Evolutionary conservation across 2,888 invertebrate genomes (phyloP).

Genomic region (Leptopilina syphax): DNA sequence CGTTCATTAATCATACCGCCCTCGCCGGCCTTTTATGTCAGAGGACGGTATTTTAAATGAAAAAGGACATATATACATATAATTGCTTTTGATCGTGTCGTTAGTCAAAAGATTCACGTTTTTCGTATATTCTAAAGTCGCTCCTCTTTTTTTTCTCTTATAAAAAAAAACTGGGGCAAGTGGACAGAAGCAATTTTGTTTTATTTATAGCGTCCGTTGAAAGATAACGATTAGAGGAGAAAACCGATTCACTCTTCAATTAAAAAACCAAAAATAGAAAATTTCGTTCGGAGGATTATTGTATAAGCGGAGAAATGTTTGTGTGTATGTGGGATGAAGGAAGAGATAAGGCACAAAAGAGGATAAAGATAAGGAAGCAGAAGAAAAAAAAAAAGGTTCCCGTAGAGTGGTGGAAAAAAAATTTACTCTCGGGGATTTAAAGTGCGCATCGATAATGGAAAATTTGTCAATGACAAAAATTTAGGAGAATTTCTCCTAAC

Average conservation of each 20-base stretch:
- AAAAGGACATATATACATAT: constrained; percentile 31
- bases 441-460: too few species aligned
- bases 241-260: not conserved
- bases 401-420: too few species aligned
- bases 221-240: not conserved
- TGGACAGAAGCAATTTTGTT: constrained; percentile 10
- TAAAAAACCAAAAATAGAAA: too few species aligned
- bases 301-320: too few species aligned
- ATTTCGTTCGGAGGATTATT: too few species aligned
- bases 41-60: not conserved
- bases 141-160: not conserved
- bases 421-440: too few species aligned
- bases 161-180: constrained; percentile 1
- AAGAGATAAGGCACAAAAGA: too few species aligned
- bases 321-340: too few species aligned
- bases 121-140: constrained; percentile 9
- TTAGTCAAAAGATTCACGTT: constrained; percentile 16
- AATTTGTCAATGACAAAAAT: too few species aligned
- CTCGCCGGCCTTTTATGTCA: not conserved
- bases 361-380: too few species aligned
- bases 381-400: too few species aligned
- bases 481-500: too few species aligned
- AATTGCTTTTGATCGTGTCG: constrained; percentile 40
- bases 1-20: constrained; percentile 16
- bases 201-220: not conserved